Conservation (phyloP, 2,888 invertebrate species). For the Phlogophora meticulosa region DNA sequence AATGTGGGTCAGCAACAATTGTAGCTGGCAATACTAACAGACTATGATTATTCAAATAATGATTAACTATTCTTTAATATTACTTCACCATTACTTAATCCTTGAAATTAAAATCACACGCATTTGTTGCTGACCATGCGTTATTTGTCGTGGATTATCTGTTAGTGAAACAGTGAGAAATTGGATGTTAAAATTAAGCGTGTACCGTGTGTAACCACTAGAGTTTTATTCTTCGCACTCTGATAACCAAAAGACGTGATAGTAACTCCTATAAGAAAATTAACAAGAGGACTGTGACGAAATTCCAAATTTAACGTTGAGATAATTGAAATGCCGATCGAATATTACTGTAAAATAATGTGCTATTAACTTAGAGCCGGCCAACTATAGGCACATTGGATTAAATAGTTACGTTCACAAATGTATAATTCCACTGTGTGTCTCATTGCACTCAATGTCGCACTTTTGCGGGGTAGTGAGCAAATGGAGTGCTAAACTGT, state of each 20-base stretch:
- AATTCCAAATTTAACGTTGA: constrained; percentile 15
- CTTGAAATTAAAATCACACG: not conserved
- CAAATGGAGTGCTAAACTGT: constrained; percentile 30
- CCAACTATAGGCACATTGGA: constrained; percentile 8
- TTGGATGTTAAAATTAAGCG: constrained; percentile 50
- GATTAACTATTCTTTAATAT: constrained; percentile 8
- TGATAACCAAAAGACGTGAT: constrained; percentile 18
- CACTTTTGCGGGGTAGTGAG: constrained; percentile 36
- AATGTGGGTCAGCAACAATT: constrained; percentile 42
- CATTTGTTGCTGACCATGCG: constrained; percentile 53
- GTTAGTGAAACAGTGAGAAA: constrained; percentile 51
- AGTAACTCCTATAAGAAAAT: constrained; percentile 8
- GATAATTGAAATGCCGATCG: constrained; percentile 13
- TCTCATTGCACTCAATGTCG: constrained; percentile 48
- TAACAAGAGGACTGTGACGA: constrained; percentile 1
- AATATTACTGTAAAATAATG: constrained; percentile 7
- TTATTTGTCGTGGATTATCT: constrained; percentile 52
- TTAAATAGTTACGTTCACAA: constrained; percentile 26
- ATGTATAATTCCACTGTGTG: constrained; percentile 52
- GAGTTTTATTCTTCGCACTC: constrained; percentile 31
- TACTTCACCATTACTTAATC: constrained; percentile 1
- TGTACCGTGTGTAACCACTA: constrained; percentile 32
- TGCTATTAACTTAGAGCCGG: constrained; percentile 13
- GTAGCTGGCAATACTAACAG: constrained; percentile 23
- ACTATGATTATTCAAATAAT: constrained; percentile 15